Percentiles rank a stretch among this genome's conserved stretches.
phyloP scores from a whole-genome alignment of 2,797 vertebrate species.

The Cossypha heuglini region DNA sequence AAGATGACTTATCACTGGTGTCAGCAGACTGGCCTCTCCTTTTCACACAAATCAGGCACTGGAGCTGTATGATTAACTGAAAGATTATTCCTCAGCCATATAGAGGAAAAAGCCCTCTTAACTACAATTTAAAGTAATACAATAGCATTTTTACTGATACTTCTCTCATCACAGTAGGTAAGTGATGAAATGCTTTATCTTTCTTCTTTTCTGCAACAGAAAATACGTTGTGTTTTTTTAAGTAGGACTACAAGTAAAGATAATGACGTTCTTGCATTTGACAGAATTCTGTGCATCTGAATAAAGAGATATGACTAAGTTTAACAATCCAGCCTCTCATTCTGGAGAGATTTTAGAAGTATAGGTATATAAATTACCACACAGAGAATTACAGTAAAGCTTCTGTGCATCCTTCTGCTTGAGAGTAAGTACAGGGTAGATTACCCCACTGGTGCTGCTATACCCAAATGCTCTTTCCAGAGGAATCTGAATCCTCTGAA shows the following conservation, averaged over 20 bases:
- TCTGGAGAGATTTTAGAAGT: not conserved
- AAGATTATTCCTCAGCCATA: not conserved
- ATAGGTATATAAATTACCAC: not conserved
- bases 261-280: accelerated
- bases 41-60: not conserved
- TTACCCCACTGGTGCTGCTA: not conserved
- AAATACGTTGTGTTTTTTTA: not conserved
- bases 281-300: not conserved
- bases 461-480: not conserved
- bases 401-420: not conserved
- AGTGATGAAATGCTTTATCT: not conserved
- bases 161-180: not conserved
- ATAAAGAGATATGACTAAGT: not conserved
- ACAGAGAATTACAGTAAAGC: not conserved
- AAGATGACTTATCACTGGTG: not conserved
- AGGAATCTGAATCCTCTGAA: constrained; percentile 4
- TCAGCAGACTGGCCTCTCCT: not conserved
- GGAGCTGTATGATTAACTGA: not conserved
- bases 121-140: not conserved
- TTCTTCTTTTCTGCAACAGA: not conserved
- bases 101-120: not conserved
- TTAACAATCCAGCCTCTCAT: not conserved
- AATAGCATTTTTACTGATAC: not conserved
- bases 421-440: not conserved
- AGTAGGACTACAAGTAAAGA: not conserved